Evolutionary conservation across 2,113 vertebrate genomes (phyloP).

Genomic region (Fulica atra): DNA sequence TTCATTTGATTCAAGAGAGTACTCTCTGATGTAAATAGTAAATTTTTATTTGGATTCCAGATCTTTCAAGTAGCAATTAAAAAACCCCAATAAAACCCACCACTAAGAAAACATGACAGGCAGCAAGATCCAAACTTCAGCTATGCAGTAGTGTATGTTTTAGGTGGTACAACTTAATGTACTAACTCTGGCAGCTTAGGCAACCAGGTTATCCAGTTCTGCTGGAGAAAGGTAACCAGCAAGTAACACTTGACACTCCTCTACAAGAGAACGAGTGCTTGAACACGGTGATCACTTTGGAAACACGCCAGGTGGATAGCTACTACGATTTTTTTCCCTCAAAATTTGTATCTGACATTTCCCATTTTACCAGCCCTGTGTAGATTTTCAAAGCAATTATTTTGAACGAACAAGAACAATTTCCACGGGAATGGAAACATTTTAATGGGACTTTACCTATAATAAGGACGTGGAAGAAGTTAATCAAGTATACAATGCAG

Average conservation of each 20-base stretch:
- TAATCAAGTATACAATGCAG: background rate
- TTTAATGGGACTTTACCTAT: background rate
- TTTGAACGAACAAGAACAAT: background rate
- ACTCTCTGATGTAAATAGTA: background rate
- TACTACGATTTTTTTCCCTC: background rate
- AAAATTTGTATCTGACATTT: background rate
- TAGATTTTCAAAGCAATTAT: background rate
- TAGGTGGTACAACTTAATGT: background rate
- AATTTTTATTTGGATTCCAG: background rate
- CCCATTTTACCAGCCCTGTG: background rate
- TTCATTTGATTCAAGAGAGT: background rate
- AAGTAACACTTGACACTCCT: background rate
- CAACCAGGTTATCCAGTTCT: background rate
- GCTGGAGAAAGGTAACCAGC: background rate
- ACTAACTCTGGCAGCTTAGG: background rate
- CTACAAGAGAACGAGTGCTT: background rate
- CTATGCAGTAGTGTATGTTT: background rate
- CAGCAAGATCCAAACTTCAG: background rate
- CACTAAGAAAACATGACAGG: background rate
- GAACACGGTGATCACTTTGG: background rate
- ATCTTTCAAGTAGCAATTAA: background rate
- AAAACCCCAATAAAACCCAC: background rate
- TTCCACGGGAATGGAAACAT: background rate
- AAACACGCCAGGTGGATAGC: background rate
- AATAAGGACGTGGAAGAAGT: background rate